phyloP scores from a whole-genome alignment of 2,113 vertebrate genomes.

The Zapus hudsonius region DNA sequence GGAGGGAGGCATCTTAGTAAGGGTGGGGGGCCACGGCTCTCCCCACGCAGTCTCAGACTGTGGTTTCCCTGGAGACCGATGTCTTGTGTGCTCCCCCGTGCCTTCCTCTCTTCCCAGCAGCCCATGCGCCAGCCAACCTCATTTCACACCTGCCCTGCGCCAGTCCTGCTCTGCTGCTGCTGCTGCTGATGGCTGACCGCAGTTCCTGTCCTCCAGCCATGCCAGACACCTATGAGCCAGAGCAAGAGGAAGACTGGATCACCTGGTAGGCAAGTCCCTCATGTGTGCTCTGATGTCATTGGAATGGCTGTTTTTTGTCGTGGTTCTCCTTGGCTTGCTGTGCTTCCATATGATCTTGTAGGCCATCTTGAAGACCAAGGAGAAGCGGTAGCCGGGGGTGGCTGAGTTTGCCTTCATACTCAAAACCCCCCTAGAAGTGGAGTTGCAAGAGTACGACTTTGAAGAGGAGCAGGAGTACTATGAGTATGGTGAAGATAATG shows the following conservation, averaged over 20 bases:
- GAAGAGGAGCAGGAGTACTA: background rate
- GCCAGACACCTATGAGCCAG: too few species aligned
- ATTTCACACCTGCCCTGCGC: too few species aligned
- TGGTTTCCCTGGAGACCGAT: background rate
- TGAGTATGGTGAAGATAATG: background rate
- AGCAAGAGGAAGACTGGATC: background rate
- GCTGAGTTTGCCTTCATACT: fast-evolving
- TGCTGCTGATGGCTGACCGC: too few species aligned
- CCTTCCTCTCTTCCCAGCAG: background rate
- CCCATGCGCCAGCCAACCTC: too few species aligned
- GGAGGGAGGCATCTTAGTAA: too few species aligned
- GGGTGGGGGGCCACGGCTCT: too few species aligned
- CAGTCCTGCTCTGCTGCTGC: too few species aligned
- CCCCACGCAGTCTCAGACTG: background rate
- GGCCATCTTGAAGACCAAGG: background rate
- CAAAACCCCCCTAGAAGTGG: fast-evolving
- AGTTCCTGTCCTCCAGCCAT: too few species aligned
- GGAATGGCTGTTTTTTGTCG: background rate
- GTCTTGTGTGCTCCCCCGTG: background rate
- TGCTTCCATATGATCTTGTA: background rate
- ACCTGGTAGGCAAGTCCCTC: background rate
- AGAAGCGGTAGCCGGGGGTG: fast-evolving
- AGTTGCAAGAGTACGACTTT: background rate
- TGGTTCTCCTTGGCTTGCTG: fast-evolving
- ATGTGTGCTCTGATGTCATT: background rate